phyloP scores from a whole-genome alignment of 2,113 vertebrate genomes.

The Hiodon tergisus region DNA sequence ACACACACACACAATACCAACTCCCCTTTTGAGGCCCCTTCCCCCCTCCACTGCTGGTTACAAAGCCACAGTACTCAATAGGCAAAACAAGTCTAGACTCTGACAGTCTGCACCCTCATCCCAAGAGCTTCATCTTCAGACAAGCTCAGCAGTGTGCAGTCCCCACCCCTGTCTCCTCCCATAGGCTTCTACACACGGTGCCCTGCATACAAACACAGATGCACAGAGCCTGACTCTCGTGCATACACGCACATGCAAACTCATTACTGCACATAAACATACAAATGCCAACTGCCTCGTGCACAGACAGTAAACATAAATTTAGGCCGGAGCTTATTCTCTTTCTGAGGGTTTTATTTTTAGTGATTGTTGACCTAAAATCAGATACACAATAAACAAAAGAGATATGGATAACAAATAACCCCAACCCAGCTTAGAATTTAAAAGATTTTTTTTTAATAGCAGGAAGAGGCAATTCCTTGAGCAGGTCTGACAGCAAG shows the following conservation, averaged over 20 bases:
- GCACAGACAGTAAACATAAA: constrained; percentile 12
- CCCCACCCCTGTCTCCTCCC: neutral
- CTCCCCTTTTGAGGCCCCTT: neutral
- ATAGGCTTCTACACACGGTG: neutral
- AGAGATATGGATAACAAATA: neutral
- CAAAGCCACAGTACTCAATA: constrained; percentile 51
- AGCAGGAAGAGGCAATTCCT: constrained; percentile 29
- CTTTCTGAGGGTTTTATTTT: constrained; percentile 12
- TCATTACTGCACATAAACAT: constrained; percentile 6
- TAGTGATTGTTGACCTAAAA: neutral
- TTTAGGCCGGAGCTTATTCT: too few species aligned
- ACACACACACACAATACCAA: neutral
- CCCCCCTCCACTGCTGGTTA: constrained; percentile 40
- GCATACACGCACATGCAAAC: constrained; percentile 17
- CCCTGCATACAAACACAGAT: neutral
- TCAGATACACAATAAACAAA: too few species aligned
- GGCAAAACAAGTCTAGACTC: constrained; percentile 58
- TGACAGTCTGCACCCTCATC: constrained; percentile 42
- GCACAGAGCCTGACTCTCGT: neutral
- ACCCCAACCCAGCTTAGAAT: constrained; percentile 29
- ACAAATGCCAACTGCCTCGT: constrained; percentile 1
- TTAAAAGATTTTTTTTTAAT: constrained; percentile 31
- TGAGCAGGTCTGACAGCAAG: constrained; percentile 42
- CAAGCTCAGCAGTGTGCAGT: constrained; percentile 34
- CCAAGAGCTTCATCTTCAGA: constrained; percentile 32